Base-by-base conservation (phyloP, 2,113 vertebrate species). In the Sminthopsis crassicaudata region DNA sequence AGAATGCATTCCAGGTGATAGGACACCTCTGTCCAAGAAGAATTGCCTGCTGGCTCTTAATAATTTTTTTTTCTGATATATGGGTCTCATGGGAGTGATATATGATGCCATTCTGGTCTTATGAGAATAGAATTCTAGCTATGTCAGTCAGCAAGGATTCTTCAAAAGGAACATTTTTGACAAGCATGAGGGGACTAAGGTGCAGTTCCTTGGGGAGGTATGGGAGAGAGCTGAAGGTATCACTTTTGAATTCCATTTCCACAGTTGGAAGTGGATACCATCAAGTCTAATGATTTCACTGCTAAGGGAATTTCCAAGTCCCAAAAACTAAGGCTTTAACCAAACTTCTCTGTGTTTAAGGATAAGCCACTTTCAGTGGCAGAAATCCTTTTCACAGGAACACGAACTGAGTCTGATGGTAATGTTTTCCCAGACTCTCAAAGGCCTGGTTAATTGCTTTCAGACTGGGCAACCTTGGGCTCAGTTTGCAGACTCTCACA, bases 371-470 rank as follows among this genome's bases (percentile, higher is more conserved):
- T 25, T 90, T 51, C 46, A 51, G 48, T 50, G 46, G 89, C 89
- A 90, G 46, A 42, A 51, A 51, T 48, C 24, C 89, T 25, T 90
- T 90, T 48, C 89, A 51, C 89, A 90, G 89, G 46, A 90, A 90
- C 89, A 26, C 22, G 9, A 24, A 50, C 89, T 26, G 48, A 46
- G 89, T 90, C 89, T 46, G 89, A 90, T 50, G 48, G 9, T 51
- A 48, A 90, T 90, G 89, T 90, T 90, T 90, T 84, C 46, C 89
- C 89, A 90, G 89, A 90, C 89, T 90, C 89, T 90, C 89, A 46
- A 90, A 90, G 89, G 89, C 89, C 89, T 90, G 89, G 46, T 90
- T 90, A 90, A 90, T 90, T 90, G 89, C 89, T 90, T 90, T 90
- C 89, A 90, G 89, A 90, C 89, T 46, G 46, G 48, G 89, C 48